A percentile compares a stretch with the other conserved stretches of the same genome.
Evolutionary conservation across 2,113 vertebrate genomes (phyloP).

Genomic region (Etia nguti): DNA sequence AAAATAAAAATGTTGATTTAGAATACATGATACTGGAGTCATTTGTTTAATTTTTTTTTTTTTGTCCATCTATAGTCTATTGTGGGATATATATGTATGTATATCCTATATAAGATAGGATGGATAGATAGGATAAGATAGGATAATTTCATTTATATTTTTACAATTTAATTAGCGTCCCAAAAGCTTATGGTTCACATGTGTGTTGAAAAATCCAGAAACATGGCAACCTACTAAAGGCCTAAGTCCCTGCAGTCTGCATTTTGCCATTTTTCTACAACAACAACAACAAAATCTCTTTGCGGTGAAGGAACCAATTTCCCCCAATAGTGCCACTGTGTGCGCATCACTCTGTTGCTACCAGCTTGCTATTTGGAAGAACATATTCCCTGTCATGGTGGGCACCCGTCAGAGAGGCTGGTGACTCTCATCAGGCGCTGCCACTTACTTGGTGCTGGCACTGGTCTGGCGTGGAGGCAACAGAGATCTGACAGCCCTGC

Average conservation of each 20-base stretch:
- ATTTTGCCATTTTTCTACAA: not conserved
- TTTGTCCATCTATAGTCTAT: not conserved
- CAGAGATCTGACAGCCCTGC: conserved; percentile 94
- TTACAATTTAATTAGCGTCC: not conserved
- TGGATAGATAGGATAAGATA: not conserved
- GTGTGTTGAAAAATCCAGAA: not conserved
- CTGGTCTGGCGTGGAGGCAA: conserved; percentile 71
- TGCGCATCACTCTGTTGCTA: conserved; percentile 79
- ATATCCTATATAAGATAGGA: not conserved
- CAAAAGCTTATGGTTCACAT: not conserved
- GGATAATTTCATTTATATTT: not conserved
- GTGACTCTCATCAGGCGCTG: conserved; percentile 71
- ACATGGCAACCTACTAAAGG: not conserved
- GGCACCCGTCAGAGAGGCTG: conserved; percentile 86
- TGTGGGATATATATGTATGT: not conserved
- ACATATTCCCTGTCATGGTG: conserved; percentile 92
- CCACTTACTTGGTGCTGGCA: conserved; percentile 76
- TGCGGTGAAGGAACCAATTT: not conserved
- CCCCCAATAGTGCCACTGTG: conserved; percentile 12
- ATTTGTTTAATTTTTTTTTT: not conserved
- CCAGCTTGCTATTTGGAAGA: conserved; percentile 90
- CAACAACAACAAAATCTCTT: not conserved
- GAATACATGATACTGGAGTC: not conserved
- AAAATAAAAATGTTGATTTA: not conserved
- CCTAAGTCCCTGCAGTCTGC: not conserved